These are phyloP conservation scores for Calephelis nemesis DNA, from an alignment of 1,140 invertebrate genomes.

Conservation along the genomic window DNA sequence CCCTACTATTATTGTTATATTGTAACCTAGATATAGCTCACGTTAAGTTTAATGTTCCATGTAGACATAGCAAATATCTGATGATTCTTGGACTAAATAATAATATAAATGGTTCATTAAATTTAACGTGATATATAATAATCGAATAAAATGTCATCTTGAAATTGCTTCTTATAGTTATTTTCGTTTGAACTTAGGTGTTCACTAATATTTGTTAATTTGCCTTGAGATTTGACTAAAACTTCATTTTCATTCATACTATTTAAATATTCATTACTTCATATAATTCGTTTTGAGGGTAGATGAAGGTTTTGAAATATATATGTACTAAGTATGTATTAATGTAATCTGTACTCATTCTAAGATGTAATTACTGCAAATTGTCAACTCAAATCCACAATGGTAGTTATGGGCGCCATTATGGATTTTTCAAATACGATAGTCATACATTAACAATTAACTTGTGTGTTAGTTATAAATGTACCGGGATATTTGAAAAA, in stretches of 20 bases:
- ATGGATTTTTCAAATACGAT: no score
- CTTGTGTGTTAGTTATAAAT: no score
- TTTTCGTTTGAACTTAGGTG: slow-evolving; percentile 9
- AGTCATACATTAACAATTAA: no score
- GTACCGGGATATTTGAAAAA: no score
- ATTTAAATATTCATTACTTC: slow-evolving; percentile 7
- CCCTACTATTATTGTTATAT: slow-evolving; percentile 59
- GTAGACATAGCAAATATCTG: background rate
- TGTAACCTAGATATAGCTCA: slow-evolving; percentile 36
- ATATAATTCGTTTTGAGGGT: slow-evolving; percentile 2
- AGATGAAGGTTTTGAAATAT: slow-evolving; percentile 8
- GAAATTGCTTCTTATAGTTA: slow-evolving; percentile 5
- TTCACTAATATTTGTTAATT: slow-evolving; percentile 18
- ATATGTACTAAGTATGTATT: background rate
- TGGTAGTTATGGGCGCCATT: no score
- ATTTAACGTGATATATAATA: slow-evolving; percentile 34
- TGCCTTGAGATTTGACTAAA: slow-evolving; percentile 13
- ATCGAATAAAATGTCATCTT: slow-evolving; percentile 8
- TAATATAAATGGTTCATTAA: slow-evolving; percentile 43
- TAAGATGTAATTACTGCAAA: background rate
- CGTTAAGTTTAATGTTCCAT: slow-evolving; percentile 33
- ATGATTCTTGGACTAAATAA: background rate
- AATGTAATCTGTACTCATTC: slow-evolving; percentile 6
- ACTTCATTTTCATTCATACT: slow-evolving; percentile 1
- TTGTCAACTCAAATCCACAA: background rate